A percentile compares a stretch with the other conserved stretches of the same genome.
Evolutionary conservation across 2,797 vertebrate genomes (phyloP).

Genomic region (Squalus acanthias): DNA sequence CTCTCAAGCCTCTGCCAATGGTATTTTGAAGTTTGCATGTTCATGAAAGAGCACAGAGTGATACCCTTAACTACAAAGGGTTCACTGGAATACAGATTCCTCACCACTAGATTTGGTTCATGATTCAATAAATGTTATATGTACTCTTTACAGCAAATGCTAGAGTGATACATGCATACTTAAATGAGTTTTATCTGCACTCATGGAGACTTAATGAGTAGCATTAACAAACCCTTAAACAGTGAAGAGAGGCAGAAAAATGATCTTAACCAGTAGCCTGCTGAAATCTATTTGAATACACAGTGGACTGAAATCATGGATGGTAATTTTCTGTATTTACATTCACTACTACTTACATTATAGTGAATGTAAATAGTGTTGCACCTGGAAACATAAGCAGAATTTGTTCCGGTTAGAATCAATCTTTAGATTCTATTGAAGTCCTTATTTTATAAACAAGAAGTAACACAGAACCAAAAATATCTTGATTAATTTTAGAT

Average conservation of each 20-base stretch:
- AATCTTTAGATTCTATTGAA: neutral
- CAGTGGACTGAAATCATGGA: neutral
- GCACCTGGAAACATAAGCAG: neutral
- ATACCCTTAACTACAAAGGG: neutral
- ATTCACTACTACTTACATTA: neutral
- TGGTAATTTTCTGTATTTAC: neutral
- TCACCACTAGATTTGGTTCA: neutral
- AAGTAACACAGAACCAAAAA: neutral
- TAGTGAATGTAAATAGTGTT: neutral
- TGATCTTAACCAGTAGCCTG: neutral
- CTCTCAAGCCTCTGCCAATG: neutral
- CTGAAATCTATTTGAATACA: neutral
- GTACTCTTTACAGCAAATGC: neutral
- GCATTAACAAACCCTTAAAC: neutral
- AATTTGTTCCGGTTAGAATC: neutral
- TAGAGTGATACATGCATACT: neutral
- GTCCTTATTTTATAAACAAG: neutral
- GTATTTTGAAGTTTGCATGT: neutral
- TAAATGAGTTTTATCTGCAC: neutral
- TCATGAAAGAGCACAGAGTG: neutral
- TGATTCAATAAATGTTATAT: neutral
- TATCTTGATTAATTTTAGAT: constrained; percentile 50
- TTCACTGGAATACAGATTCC: neutral
- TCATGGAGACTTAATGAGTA: neutral
- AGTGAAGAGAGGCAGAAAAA: neutral